phyloP scores from a whole-genome alignment of 2,888 invertebrate genomes.

The Tetragonisca angustula region DNA sequence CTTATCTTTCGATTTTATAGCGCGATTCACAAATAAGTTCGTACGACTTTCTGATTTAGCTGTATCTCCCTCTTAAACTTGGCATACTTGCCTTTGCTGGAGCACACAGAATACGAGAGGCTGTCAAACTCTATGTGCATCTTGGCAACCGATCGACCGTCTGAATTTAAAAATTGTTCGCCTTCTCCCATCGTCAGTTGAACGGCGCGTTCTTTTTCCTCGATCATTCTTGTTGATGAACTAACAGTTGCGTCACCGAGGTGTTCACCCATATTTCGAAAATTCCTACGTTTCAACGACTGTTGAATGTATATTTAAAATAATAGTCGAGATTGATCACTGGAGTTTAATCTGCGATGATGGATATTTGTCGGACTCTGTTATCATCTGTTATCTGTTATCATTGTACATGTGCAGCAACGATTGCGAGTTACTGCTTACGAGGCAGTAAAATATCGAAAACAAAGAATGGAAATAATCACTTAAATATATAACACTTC shows the following conservation, averaged over 20 bases:
- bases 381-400: not conserved
- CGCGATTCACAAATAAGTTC: too few species aligned
- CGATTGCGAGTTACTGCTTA: not conserved
- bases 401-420: not conserved
- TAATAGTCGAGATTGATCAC: not conserved
- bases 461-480: not conserved
- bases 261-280: constrained; percentile 15
- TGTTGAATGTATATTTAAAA: constrained; percentile 11
- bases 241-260: not conserved
- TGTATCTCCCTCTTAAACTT: too few species aligned
- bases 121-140: constrained; percentile 50
- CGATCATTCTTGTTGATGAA: not conserved
- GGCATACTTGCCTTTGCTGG: constrained; percentile 36
- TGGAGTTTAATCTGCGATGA: not conserved
- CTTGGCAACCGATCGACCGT: not conserved
- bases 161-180: constrained; percentile 22
- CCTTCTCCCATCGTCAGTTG: constrained; percentile 7
- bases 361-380: not conserved
- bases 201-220: constrained; percentile 13
- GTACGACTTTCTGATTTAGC: too few species aligned
- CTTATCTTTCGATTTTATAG: too few species aligned
- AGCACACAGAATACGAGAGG: constrained; percentile 45
- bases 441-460: too few species aligned
- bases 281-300: not conserved
- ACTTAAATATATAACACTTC: not conserved